Percentiles rank a stretch among this genome's conserved stretches.
phyloP scores from a whole-genome alignment of 2,888 invertebrate genomes.

The Cryptosula pallasiana region DNA sequence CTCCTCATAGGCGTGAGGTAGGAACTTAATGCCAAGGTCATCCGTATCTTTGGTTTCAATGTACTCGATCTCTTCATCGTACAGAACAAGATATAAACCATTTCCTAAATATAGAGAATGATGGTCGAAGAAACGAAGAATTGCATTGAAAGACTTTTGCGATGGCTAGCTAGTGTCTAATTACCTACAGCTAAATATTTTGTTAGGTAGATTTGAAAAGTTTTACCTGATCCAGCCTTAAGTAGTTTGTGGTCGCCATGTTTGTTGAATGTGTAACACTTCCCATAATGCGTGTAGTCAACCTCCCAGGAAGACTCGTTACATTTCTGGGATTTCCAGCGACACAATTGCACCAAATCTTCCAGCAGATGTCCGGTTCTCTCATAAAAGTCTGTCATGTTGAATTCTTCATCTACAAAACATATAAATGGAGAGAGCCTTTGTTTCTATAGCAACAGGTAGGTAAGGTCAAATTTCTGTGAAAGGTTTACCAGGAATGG shows the following conservation, averaged over 20 bases:
- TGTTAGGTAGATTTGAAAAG: too few relatives aligned
- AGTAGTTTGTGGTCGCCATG: not conserved
- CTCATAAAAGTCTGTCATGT: not conserved
- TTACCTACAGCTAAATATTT: too few relatives aligned
- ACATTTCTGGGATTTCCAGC: not conserved
- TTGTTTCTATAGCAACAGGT: too few relatives aligned
- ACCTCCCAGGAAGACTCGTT: not conserved
- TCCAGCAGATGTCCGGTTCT: not conserved
- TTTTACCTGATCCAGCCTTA: not conserved
- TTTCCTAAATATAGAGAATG: too few relatives aligned
- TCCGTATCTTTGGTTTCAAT: not conserved
- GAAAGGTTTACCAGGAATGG: too few relatives aligned
- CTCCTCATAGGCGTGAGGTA: not conserved
- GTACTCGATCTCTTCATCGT: not conserved
- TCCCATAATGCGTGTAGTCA: conserved; percentile 1
- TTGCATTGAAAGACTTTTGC: too few relatives aligned
- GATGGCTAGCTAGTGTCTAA: too few relatives aligned
- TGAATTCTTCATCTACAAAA: not conserved
- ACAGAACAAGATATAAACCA: not conserved
- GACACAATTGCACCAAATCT: not conserved
- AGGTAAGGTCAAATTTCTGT: too few relatives aligned
- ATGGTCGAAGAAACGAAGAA: too few relatives aligned
- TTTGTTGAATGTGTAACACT: conserved; percentile 14
- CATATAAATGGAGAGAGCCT: too few relatives aligned
- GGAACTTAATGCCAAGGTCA: conserved; percentile 5